Percentiles rank a stretch among this genome's conserved stretches.
These are phyloP conservation scores for Strix uralensis DNA, from an alignment of 2,113 vertebrate genomes.

Conservation along the genomic window DNA sequence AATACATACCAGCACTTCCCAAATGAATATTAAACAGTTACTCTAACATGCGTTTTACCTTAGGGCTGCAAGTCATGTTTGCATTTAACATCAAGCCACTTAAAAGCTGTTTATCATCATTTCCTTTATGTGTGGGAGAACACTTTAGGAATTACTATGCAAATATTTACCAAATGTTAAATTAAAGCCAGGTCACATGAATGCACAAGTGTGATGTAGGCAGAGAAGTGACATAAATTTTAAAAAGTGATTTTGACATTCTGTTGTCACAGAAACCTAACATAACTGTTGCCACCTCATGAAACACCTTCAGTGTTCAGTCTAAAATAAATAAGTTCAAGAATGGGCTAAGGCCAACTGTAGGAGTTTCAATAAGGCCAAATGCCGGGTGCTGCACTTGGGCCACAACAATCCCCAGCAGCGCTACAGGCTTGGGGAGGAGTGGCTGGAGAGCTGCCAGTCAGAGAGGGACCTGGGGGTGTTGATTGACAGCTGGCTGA, in stretches of 20 bases:
- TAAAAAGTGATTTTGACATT: not conserved
- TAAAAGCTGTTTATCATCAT: slow-evolving; percentile 62
- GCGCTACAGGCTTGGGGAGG: too few relatives aligned
- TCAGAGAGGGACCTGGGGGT: too few relatives aligned
- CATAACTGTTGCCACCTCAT: not conserved
- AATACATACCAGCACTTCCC: slow-evolving; percentile 4
- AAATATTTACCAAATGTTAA: slow-evolving; percentile 70
- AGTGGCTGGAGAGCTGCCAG: too few relatives aligned
- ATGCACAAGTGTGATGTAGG: not conserved
- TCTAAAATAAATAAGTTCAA: not conserved
- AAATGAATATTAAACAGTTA: slow-evolving; percentile 63
- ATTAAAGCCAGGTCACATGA: slow-evolving; percentile 60
- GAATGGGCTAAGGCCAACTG: not conserved
- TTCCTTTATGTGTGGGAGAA: slow-evolving; percentile 58
- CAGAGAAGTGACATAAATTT: slow-evolving; percentile 6
- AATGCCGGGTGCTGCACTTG: too few relatives aligned
- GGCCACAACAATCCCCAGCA: too few relatives aligned
- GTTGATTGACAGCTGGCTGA: too few relatives aligned
- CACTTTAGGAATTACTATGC: slow-evolving; percentile 57
- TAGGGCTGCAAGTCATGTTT: slow-evolving; percentile 64
- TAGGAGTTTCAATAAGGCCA: too few relatives aligned
- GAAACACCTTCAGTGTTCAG: not conserved
- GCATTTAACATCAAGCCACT: slow-evolving; percentile 62
- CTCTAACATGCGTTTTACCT: slow-evolving; percentile 31
- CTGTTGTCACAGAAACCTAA: not conserved